Conservation (phyloP, 2,888 invertebrate genomes). For the Sinelater perroti region DNA sequence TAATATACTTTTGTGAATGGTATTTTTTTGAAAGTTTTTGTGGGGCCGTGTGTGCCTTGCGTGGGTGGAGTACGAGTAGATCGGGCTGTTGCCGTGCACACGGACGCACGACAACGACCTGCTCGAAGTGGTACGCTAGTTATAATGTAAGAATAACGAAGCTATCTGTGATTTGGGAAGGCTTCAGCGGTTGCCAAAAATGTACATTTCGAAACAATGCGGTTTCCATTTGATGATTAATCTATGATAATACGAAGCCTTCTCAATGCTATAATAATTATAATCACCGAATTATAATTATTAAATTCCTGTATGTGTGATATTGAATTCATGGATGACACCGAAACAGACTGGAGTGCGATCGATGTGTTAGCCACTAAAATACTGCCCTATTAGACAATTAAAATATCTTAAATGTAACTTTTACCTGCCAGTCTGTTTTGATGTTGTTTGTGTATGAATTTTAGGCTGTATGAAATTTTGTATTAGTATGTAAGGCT, state of each 20-base stretch:
- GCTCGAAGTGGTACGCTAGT: constrained; percentile 44
- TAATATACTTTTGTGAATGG: constrained; percentile 53
- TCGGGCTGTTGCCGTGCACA: constrained; percentile 40
- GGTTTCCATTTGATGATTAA: constrained; percentile 48
- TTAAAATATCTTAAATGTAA: constrained; percentile 18
- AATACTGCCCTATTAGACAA: constrained; percentile 26
- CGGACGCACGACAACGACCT: constrained; percentile 14
- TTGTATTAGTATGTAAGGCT: constrained; percentile 55
- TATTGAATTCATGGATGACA: constrained; percentile 49
- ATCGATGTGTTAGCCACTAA: background rate
- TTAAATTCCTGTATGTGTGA: constrained; percentile 60
- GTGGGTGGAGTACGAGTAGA: constrained; percentile 51
- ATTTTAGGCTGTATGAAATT: constrained; percentile 58
- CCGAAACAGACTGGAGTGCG: constrained; percentile 34
- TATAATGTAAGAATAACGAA: constrained; percentile 49
- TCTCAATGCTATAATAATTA: constrained; percentile 58
- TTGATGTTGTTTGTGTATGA: constrained; percentile 48
- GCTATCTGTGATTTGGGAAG: constrained; percentile 64
- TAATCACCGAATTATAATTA: constrained; percentile 57
- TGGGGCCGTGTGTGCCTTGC: constrained; percentile 58
- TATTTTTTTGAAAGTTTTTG: constrained; percentile 56
- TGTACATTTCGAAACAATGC: constrained; percentile 48
- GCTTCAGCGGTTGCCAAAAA: constrained; percentile 60
- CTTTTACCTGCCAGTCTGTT: constrained; percentile 22
- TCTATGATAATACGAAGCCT: constrained; percentile 53